Evolutionary conservation across 1,140 invertebrate species (phyloP), one percentile per base, ranked within the genome.

Genomic region (Drosophila orena): DNA sequence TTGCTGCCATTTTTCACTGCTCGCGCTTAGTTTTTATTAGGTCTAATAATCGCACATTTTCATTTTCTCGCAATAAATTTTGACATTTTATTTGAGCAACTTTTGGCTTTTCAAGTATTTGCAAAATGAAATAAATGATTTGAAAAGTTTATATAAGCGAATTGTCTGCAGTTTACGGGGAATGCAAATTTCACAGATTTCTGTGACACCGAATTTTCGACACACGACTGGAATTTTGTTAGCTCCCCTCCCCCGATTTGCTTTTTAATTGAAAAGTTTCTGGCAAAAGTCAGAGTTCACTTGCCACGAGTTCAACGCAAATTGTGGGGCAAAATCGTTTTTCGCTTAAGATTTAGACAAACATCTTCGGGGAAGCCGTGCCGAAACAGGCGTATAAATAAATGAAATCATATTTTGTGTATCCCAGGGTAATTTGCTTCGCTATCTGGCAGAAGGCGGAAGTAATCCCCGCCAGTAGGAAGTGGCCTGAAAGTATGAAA

Each of bases 251-350:
- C 24, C 14, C 46, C 38, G 30, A 69, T 78, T 66, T 49, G 52
- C 52, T 86, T 65, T 86, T 78, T 88, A 86, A 86, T 86, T 86
- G 79, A 88, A 86, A 86, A 86, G 79, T 81, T 86, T 42, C 11
- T 14, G 8, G 11, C 34, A n/a, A 30, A 47, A 66, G 24, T 20
- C 4, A 17, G 40, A 46, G 37, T 35, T 47, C 42, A 22, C 35
- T 37, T 46, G 37, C 22, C 4, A 55, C 42, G 55, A 24, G 46
- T 73, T 73, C 10, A 7, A 50, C 17, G 35, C 43, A 20, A 42
- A 42, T 37, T 24, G 52, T 65, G 24, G n/a, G 46, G 27, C n/a
- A 22, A 37, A 70, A 72, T 57, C 80, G 71, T 64, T 68, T 73
- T 47, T 27, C 58, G 62, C 80, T 53, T 56, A 74, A 50, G 56